Conservation (phyloP, 2,888 invertebrate genomes). For the Platynereis dumerilii region DNA sequence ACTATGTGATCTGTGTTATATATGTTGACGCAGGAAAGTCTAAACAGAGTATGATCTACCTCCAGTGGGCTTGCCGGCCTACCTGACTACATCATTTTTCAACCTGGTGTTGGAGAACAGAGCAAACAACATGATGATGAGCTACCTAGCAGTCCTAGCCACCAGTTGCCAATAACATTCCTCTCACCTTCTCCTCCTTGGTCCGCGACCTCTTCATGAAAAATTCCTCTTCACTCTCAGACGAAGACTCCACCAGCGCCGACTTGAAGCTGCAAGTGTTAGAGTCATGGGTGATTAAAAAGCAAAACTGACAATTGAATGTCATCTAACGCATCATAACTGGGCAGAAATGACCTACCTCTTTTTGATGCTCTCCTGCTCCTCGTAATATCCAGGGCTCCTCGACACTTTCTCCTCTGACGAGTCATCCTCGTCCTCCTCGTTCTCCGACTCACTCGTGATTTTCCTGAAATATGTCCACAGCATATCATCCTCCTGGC, state of each 20-base stretch:
- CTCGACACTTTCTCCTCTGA: slow-evolving; percentile 4
- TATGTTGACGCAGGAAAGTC: too few species aligned
- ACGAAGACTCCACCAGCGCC: slow-evolving; percentile 29
- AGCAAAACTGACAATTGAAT: not conserved
- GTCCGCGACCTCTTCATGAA: slow-evolving; percentile 51
- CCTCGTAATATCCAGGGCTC: slow-evolving; percentile 29
- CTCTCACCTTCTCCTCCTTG: slow-evolving; percentile 56
- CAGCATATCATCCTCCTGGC: not conserved
- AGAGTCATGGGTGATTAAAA: not conserved
- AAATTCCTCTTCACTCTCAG: slow-evolving; percentile 44
- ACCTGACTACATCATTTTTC: too few species aligned
- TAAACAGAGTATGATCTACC: too few species aligned
- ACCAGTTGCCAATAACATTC: too few species aligned
- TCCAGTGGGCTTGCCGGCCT: too few species aligned
- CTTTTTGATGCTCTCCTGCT: slow-evolving; percentile 30
- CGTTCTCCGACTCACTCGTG: slow-evolving; percentile 11
- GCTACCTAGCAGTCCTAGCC: too few species aligned
- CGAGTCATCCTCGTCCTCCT: slow-evolving; percentile 24
- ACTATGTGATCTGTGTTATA: too few species aligned
- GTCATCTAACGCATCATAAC: not conserved
- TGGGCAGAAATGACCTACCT: slow-evolving; percentile 15
- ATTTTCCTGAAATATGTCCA: slow-evolving; percentile 1
- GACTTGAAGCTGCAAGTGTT: slow-evolving; percentile 7
- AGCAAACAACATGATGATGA: too few species aligned
- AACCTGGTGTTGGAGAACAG: too few species aligned